Percentiles rank a stretch among this genome's conserved stretches.
Conservation (phyloP, 2,797 vertebrate genomes). For the Glossophaga mutica region DNA sequence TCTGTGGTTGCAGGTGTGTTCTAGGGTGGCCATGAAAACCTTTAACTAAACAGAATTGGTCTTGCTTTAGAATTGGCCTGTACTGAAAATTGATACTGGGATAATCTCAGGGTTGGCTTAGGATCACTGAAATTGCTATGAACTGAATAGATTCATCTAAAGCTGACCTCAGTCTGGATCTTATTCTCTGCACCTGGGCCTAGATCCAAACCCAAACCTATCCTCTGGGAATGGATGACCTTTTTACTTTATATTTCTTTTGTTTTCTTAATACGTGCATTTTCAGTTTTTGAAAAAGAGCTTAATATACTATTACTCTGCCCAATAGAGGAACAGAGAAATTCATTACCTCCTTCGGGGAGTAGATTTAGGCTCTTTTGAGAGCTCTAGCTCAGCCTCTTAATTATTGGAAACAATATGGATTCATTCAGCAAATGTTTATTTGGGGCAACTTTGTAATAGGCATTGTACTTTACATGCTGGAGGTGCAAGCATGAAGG, state of each 20-base stretch:
- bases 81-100: background rate
- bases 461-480: background rate
- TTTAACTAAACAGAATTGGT: background rate
- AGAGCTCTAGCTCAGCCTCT: background rate
- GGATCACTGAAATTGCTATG: background rate
- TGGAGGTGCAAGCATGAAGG: background rate
- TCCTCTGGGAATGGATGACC: background rate
- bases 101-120: slow-evolving; percentile 19
- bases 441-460: slow-evolving; percentile 20
- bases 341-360: background rate
- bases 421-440: background rate
- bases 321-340: background rate
- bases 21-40: background rate
- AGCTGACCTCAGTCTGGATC: background rate
- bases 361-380: slow-evolving; percentile 16
- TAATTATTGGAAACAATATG: slow-evolving; percentile 35
- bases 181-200: background rate
- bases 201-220: background rate
- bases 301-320: slow-evolving; percentile 8
- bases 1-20: slow-evolving; percentile 12
- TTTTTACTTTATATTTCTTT: slow-evolving; percentile 33
- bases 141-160: background rate
- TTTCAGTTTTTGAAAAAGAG: slow-evolving; percentile 39
- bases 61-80: slow-evolving; percentile 14
- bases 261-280: slow-evolving; percentile 1